A percentile compares a stretch with the other conserved stretches of the same genome.
Conservation (phyloP, 2,113 vertebrate genomes). For the Craseonycteris thonglongyai region DNA sequence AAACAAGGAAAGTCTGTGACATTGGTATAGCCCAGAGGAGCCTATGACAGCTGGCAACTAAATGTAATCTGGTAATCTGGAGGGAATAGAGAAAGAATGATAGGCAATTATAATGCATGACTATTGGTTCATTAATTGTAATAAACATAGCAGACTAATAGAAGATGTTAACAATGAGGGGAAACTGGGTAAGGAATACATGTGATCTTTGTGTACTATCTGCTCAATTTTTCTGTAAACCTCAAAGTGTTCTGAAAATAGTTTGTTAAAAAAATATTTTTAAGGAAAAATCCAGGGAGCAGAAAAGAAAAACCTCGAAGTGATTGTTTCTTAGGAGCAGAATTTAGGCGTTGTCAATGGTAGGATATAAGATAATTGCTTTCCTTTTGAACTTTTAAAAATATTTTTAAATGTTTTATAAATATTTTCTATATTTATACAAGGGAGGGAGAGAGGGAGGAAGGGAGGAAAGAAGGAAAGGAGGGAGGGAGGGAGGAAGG, state of each 20-base stretch:
- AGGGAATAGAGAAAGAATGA: neutral
- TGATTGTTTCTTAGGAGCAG: neutral
- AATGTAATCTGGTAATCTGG: neutral
- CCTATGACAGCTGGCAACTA: neutral
- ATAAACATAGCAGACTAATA: neutral
- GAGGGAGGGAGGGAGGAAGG: rapidly evolving
- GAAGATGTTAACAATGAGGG: neutral
- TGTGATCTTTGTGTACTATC: neutral
- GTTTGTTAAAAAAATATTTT: neutral
- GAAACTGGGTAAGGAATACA: neutral
- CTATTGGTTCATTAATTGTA: neutral
- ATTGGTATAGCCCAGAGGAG: neutral
- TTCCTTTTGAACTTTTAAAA: neutral
- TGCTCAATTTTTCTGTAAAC: neutral
- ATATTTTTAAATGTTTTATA: neutral
- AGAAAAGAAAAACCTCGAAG: neutral
- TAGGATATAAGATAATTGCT: neutral
- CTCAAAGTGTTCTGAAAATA: neutral
- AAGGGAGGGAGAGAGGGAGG: no score
- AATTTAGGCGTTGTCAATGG: neutral
- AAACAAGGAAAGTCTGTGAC: neutral
- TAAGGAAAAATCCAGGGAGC: neutral
- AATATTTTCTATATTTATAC: neutral
- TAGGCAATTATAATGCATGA: neutral
- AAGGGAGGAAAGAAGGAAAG: no score